phyloP scores from a whole-genome alignment of 64 coral and sea anemone genomes.

The Porites lutea region DNA sequence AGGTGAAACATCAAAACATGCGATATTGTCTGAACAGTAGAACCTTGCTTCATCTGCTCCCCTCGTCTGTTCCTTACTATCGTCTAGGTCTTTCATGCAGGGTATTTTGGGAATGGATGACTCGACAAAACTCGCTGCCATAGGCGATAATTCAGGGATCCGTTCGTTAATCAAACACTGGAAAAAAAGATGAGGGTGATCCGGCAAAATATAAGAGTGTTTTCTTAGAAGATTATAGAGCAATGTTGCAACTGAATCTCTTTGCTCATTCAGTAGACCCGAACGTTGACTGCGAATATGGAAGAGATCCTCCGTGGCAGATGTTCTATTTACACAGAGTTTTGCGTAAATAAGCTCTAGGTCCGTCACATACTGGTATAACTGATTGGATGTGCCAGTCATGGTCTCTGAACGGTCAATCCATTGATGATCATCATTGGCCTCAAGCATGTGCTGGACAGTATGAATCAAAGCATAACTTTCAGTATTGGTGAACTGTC shows the following conservation, averaged over 20 bases:
- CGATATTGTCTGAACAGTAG: constrained; percentile 16
- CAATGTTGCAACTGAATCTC: neutral
- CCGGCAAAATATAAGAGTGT: neutral
- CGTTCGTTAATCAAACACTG: constrained; percentile 2
- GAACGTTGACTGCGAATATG: neutral
- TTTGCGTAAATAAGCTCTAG: constrained; percentile 2
- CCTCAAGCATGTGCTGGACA: neutral
- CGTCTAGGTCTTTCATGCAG: neutral
- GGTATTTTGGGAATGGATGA: neutral
- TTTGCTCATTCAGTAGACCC: neutral
- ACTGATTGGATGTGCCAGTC: neutral
- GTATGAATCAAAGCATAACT: constrained; percentile 12
- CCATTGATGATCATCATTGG: neutral
- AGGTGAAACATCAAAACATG: constrained; percentile 28
- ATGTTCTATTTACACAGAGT: neutral
- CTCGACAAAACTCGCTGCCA: neutral
- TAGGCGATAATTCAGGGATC: neutral
- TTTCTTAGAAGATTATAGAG: neutral
- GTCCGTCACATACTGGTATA: neutral
- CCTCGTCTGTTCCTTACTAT: neutral
- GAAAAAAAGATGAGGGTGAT: neutral
- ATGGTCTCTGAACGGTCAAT: neutral
- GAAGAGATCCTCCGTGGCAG: neutral
- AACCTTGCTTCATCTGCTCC: neutral
- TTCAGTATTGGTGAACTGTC: neutral